Base-by-base conservation (phyloP, 2,797 vertebrate species). In the Scleropages formosus region DNA sequence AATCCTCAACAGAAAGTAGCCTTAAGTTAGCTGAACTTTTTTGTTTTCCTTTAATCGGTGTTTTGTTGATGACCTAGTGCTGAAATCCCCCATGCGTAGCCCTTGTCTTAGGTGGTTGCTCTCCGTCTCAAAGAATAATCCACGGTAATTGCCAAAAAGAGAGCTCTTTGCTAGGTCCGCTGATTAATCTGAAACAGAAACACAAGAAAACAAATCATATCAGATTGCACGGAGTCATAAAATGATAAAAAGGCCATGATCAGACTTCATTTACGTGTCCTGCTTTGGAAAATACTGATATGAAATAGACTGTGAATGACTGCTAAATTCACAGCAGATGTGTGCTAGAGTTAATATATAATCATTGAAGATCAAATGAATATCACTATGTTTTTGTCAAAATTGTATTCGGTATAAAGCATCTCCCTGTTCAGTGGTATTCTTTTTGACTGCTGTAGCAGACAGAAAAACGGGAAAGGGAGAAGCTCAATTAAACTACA, bases 1-100 rank as follows among this genome's bases (percentile, higher is more conserved):
- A 71, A 71, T 71, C 68, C 68, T 71, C 53, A 68, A 51, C 68
- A 26, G 47, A 70, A 70, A 22, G 47, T 53, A 27, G 49, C 49
- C 68, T 31, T 49, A 58, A 49, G 47, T 47, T 49, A 53, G 24
- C 51, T 56, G 24, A 24, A 56, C 18, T 71, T 71, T 71, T 39
- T 39, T 39, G 31, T 39, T 56, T n/a, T 26, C 47, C 9, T 18
- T 31, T 51, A 53, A 56, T 71, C 47, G 58, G 68, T 71, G 24
- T 31, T 27, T 71, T 71, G 22, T 24, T 27, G 68, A 71, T 71
- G 16, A 71, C 51, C 24, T 71, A 56, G 24, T 53, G 68, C 13
- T 31, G 22, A 22, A 47, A 22, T 9, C 47, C 68, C 58, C 49
- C 9, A 71, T 53, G 56, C 71, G 51, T 71, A 71, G 68, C 68